Evolutionary conservation across 2,888 invertebrate genomes (phyloP).

Genomic region (Aphidoletes aphidimyza): DNA sequence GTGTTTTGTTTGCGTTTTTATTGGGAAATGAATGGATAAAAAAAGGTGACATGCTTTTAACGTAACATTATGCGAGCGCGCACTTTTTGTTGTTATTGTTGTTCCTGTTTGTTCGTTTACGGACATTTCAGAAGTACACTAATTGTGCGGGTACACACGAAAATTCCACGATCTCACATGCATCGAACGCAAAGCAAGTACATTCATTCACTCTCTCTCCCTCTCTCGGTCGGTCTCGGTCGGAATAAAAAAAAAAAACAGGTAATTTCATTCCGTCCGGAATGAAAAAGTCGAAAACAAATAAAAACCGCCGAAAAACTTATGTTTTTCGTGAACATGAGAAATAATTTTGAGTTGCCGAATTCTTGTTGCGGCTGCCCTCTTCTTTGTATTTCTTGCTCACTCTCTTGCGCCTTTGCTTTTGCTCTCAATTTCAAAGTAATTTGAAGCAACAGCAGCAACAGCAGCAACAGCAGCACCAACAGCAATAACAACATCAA

Average conservation of each 20-base stretch:
- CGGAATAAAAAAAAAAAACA: not conserved
- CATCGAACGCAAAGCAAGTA: not conserved
- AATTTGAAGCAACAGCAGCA: slow-evolving; percentile 28
- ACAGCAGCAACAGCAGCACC: not conserved
- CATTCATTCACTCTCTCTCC: not conserved
- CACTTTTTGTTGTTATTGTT: no score
- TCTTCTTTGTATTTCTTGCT: no score
- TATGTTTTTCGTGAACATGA: slow-evolving; percentile 12
- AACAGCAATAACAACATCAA: slow-evolving; percentile 36
- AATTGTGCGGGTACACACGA: slow-evolving; percentile 37
- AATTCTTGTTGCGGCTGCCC: not conserved
- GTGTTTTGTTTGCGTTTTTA: not conserved
- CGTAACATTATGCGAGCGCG: not conserved
- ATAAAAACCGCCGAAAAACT: slow-evolving; percentile 26
- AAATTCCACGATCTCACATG: not conserved
- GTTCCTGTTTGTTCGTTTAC: not conserved
- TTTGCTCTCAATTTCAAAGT: slow-evolving; percentile 16
- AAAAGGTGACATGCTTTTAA: slow-evolving; percentile 51
- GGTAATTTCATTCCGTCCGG: not conserved
- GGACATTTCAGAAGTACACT: slow-evolving; percentile 28
- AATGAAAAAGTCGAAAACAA: slow-evolving; percentile 15
- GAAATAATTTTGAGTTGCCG: slow-evolving; percentile 1
- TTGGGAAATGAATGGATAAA: not conserved
- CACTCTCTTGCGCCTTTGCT: no score
- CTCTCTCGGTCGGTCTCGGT: not conserved